These are phyloP conservation scores for Hoplodrina blanda DNA, from an alignment of 2,888 invertebrate species.

Conservation along the genomic window DNA sequence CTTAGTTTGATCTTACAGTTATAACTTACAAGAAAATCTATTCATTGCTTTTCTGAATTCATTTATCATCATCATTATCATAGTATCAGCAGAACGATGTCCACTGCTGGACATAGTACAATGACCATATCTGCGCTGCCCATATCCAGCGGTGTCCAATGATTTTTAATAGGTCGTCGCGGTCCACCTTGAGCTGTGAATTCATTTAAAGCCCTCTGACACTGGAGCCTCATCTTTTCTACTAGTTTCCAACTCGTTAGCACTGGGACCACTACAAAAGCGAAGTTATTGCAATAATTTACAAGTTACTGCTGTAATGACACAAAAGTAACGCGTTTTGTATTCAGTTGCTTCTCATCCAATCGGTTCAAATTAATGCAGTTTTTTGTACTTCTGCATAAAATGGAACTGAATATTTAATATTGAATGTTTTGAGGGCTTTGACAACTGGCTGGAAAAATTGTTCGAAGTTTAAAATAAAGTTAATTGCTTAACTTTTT, in stretches of 20 bases:
- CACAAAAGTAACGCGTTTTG: slow-evolving; percentile 26
- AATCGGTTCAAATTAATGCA: slow-evolving; percentile 34
- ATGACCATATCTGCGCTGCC: too few relatives aligned
- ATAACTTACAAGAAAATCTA: background rate
- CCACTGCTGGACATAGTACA: too few relatives aligned
- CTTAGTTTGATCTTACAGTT: too few relatives aligned
- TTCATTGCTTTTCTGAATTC: background rate
- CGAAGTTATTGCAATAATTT: slow-evolving; percentile 62
- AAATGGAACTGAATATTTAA: slow-evolving; percentile 32
- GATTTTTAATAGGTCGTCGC: too few relatives aligned
- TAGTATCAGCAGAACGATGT: too few relatives aligned
- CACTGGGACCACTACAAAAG: slow-evolving; percentile 38
- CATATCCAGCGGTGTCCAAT: too few relatives aligned
- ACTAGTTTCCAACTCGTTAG: slow-evolving; percentile 21
- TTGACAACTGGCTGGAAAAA: slow-evolving; percentile 13
- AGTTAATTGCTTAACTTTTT: background rate
- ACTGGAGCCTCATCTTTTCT: slow-evolving; percentile 13
- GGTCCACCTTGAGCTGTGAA: too few relatives aligned
- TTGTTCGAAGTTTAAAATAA: background rate
- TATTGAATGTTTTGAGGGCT: slow-evolving; percentile 30
- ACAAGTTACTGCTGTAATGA: slow-evolving; percentile 55
- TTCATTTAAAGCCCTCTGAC: slow-evolving; percentile 1
- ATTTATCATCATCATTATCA: too few relatives aligned
- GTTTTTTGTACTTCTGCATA: slow-evolving; percentile 19
- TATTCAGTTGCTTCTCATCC: slow-evolving; percentile 14